phyloP scores from a whole-genome alignment of 2,797 vertebrate species.

The Rousettus madagascariensis region DNA sequence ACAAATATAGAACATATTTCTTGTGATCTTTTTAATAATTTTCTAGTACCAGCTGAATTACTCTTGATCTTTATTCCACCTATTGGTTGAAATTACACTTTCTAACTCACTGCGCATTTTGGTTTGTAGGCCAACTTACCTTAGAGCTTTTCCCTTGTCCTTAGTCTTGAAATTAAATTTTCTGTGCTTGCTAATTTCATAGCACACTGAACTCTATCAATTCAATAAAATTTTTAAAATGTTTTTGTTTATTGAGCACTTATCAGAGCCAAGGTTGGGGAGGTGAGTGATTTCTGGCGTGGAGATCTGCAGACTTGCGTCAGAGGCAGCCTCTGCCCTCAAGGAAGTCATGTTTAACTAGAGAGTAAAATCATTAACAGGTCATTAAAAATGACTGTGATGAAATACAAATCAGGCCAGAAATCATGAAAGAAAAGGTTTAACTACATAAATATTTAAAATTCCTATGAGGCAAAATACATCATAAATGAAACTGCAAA shows the following conservation, averaged over 20 bases:
- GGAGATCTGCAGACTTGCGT: neutral
- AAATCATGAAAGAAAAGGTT: neutral
- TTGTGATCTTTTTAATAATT: slow-evolving; percentile 56
- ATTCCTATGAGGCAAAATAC: slow-evolving; percentile 31
- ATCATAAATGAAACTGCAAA: slow-evolving; percentile 42
- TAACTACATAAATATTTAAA: slow-evolving; percentile 43
- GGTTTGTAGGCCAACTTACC: neutral
- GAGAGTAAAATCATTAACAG: slow-evolving; percentile 46
- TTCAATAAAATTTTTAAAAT: slow-evolving; percentile 45
- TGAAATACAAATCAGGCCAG: slow-evolving; percentile 27
- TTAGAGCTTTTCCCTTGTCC: slow-evolving; percentile 8
- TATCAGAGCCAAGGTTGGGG: neutral
- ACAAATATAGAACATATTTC: slow-evolving; percentile 59
- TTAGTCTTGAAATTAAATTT: slow-evolving; percentile 38
- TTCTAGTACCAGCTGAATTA: slow-evolving; percentile 20
- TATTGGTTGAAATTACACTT: slow-evolving; percentile 24
- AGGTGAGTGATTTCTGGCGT: neutral
- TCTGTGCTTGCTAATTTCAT: slow-evolving; percentile 41
- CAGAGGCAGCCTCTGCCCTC: neutral
- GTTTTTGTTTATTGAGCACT: slow-evolving; percentile 51
- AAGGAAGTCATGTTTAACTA: slow-evolving; percentile 31
- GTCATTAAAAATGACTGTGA: slow-evolving; percentile 28
- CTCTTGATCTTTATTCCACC: neutral
- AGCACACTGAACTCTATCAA: slow-evolving; percentile 3
- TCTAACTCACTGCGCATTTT: neutral